Evolutionary conservation across 2,113 vertebrate genomes (phyloP).

Genomic region (Oncorhynchus gorbuscha): DNA sequence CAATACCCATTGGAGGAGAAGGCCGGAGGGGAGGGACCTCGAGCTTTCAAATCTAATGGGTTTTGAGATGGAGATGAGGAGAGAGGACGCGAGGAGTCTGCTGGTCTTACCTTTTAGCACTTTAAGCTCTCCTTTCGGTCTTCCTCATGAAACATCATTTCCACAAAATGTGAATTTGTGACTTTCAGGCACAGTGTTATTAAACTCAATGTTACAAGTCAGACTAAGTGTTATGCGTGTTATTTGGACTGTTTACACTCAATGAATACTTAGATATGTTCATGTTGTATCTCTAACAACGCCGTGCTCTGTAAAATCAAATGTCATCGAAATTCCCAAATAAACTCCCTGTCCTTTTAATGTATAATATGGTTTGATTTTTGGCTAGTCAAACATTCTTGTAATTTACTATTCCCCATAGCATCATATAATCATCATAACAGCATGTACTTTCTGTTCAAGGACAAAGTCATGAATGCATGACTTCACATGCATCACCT

Average conservation of each 20-base stretch:
- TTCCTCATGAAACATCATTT: neutral
- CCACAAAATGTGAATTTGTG: constrained; percentile 55
- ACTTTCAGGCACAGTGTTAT: neutral
- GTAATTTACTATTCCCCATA: no score
- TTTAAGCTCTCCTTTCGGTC: constrained; percentile 16
- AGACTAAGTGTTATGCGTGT: neutral
- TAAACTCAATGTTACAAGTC: no score
- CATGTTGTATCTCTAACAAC: constrained; percentile 22
- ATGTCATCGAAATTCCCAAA: constrained; percentile 16
- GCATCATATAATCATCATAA: no score
- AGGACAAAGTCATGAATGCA: neutral
- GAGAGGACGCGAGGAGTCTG: neutral
- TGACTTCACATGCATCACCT: neutral
- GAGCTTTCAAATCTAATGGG: no score
- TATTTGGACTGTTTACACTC: constrained; percentile 14
- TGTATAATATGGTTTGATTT: neutral
- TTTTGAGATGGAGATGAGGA: no score
- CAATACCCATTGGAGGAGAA: no score
- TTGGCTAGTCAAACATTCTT: no score
- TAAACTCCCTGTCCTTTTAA: constrained; percentile 22
- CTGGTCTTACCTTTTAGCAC: constrained; percentile 39
- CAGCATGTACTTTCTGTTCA: neutral
- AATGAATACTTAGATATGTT: constrained; percentile 8
- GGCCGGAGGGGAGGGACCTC: no score
- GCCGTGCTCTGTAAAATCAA: constrained; percentile 30